A percentile compares a stretch with the other conserved stretches of the same genome.
Conservation (phyloP, 2,113 vertebrate genomes). For the Toxostoma redivivum region DNA sequence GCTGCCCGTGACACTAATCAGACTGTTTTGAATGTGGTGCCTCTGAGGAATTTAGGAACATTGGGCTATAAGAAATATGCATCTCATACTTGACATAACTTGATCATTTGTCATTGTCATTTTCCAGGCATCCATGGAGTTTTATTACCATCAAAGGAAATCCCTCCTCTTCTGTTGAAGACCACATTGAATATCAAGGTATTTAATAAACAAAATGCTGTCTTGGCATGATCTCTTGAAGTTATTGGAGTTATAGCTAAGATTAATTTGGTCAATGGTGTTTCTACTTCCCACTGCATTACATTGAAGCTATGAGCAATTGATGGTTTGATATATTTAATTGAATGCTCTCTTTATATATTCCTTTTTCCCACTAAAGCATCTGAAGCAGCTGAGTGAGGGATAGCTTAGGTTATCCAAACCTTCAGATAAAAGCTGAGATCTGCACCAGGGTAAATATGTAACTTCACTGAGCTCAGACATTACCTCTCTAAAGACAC, state of each 20-base stretch:
- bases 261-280: neutral
- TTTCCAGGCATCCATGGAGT: slow-evolving; percentile 90
- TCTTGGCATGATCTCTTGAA: neutral
- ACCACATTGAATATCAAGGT: slow-evolving; percentile 92
- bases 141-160: slow-evolving; percentile 90
- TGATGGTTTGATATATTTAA: neutral
- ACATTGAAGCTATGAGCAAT: neutral
- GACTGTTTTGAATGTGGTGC: neutral
- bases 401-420: neutral
- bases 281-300: neutral
- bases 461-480: neutral
- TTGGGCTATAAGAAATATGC: neutral
- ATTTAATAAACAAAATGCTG: neutral
- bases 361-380: neutral
- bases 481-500: neutral
- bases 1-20: neutral
- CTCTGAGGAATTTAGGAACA: neutral
- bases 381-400: neutral
- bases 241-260: neutral
- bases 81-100: neutral
- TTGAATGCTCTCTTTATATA: neutral
- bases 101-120: neutral
- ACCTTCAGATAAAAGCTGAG: neutral
- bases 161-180: slow-evolving; percentile 82
- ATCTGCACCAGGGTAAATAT: neutral